A percentile compares a stretch with the other conserved stretches of the same genome.
These are phyloP conservation scores for Phaethon lepturus DNA, from an alignment of 2,113 vertebrate genomes.

Conservation along the genomic window DNA sequence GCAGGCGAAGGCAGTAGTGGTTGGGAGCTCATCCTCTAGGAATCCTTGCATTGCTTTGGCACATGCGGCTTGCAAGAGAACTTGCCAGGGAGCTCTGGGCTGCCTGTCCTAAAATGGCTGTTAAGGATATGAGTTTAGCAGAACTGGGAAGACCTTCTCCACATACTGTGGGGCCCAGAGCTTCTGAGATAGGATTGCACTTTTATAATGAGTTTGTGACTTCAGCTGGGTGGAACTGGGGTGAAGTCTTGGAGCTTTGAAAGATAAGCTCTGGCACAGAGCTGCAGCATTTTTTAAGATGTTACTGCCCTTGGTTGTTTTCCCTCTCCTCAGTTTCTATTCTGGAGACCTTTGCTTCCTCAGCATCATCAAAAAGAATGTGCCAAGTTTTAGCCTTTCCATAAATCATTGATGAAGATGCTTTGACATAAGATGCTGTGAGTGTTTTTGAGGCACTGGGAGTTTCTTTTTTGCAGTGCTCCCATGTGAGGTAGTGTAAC, in stretches of 20 bases:
- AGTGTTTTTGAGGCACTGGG: not conserved
- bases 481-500: not conserved
- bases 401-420: conserved; percentile 5
- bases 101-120: conserved; percentile 67
- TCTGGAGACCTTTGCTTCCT: conserved; percentile 41
- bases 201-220: not conserved
- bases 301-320: conserved; percentile 47
- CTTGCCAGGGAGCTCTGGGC: conserved; percentile 57
- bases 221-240: conserved; percentile 54
- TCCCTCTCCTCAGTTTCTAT: conserved; percentile 25
- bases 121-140: conserved; percentile 17
- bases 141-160: not conserved
- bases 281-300: conserved; percentile 30
- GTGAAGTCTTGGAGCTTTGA: conserved; percentile 3
- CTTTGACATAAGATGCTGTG: not conserved
- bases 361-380: not conserved
- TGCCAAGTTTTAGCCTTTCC: not conserved
- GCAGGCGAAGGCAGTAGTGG: not conserved
- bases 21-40: conserved; percentile 63
- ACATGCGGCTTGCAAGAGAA: not conserved
- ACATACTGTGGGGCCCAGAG: not conserved
- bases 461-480: not conserved
- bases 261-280: conserved; percentile 20
- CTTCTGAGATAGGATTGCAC: not conserved
- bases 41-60: conserved; percentile 34